Base-by-base conservation (phyloP, 2,797 vertebrate genomes). In the Cyclura pinguis region DNA sequence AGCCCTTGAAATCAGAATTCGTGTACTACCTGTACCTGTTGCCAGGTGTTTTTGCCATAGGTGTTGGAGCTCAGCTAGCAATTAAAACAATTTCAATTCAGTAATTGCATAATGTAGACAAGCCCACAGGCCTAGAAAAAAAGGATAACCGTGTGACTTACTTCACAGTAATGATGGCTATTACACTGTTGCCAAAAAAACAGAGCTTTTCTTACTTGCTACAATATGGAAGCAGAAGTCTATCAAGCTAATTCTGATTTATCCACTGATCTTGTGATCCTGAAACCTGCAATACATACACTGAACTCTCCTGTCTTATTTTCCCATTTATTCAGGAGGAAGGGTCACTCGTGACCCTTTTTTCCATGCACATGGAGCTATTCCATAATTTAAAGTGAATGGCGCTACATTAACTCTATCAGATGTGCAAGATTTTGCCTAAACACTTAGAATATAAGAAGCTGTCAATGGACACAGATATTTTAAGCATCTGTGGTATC, bases 191-290 rank as follows among this genome's bases (percentile, higher is more conserved):
- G 90, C 74, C 0, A 1, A n/a, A 29, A 29, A 35, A 91, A 77
- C 64, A 64, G 64, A 82, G 88, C 32, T 89, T 89, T 94, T 55
- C 83, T 89, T 81, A 93, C 84, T 84, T 91, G 80, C 76, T 80
- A 50, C 85, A 64, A 67, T 1, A 2, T 0, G 1, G 0, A 0
- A 55, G 90, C n/a, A 35, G 86, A 29, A 52, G 35, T 38, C 27
- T 35, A 50, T 84, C 77, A 72, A 86, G 78, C 3, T 24, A 0
- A 0, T 91, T 83, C 55, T 82, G 62, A 52, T 9, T 10, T 73
- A 38, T 88, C 32, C 14, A 59, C 14, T 42, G 42, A 47, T 29
- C 24, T 7, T 42, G 20, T 85, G n/a, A 86, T 22, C 12, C 24
- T 7, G n/a, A 67, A 20, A 4, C 7, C 42, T n/a, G 13, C 27